phyloP scores from a whole-genome alignment of 2,888 invertebrate species.

The Synanthedon myopaeformis region DNA sequence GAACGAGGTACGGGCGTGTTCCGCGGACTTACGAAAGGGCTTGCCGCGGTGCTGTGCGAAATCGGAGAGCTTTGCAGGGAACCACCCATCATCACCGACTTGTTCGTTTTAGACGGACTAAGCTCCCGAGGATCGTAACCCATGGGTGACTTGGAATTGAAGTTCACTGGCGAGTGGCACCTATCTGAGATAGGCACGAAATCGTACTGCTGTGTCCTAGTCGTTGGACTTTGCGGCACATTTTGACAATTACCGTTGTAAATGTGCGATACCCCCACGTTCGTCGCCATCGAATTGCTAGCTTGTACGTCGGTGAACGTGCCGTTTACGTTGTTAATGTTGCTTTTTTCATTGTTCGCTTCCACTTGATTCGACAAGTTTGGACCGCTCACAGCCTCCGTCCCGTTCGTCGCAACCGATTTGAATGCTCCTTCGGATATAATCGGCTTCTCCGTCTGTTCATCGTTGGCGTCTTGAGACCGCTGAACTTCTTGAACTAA shows the following conservation, averaged over 20 bases:
- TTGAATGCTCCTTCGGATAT: slow-evolving; percentile 46
- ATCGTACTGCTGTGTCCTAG: slow-evolving; percentile 82
- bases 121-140: slow-evolving; percentile 46
- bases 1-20: slow-evolving; percentile 80
- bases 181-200: slow-evolving; percentile 89
- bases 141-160: slow-evolving; percentile 52
- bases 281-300: slow-evolving; percentile 24
- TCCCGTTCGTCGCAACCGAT: slow-evolving; percentile 23
- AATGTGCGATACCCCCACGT: slow-evolving; percentile 26
- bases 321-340: slow-evolving; percentile 36
- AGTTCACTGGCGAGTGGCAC: slow-evolving; percentile 73
- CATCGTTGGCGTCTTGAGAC: slow-evolving; percentile 26
- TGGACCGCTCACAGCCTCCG: slow-evolving; percentile 24
- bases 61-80: slow-evolving; percentile 60
- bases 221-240: slow-evolving; percentile 81
- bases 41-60: slow-evolving; percentile 76
- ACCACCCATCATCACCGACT: slow-evolving; percentile 45
- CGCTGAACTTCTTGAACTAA: slow-evolving; percentile 25
- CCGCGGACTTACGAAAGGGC: slow-evolving; percentile 86
- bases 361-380: slow-evolving; percentile 22
- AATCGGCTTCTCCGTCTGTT: slow-evolving; percentile 24
- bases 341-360: slow-evolving; percentile 23
- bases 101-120: slow-evolving; percentile 47
- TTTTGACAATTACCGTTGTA: slow-evolving; percentile 52
- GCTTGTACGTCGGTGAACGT: slow-evolving; percentile 24